Base-by-base conservation (phyloP, 1,140 invertebrate genomes). In the Schmidtea mediterranea region DNA sequence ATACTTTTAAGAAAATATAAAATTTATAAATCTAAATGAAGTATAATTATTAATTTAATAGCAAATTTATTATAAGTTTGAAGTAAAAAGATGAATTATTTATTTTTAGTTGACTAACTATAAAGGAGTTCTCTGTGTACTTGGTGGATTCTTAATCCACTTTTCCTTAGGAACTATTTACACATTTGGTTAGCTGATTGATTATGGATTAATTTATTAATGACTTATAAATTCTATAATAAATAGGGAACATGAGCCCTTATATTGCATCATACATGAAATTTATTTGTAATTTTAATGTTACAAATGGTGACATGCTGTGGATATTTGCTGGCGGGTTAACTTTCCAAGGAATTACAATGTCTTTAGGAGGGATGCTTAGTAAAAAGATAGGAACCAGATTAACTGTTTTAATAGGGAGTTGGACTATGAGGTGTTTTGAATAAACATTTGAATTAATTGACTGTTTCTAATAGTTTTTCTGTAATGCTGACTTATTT, bases 201-300 rank as follows among this genome's bases (percentile, higher is more conserved):
- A n/a, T n/a, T n/a, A n/a, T n/a, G n/a, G n/a, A n/a, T n/a, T n/a
- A n/a, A n/a, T n/a, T n/a, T n/a, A n/a, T n/a, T n/a, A n/a, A n/a
- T n/a, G n/a, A n/a, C n/a, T n/a, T n/a, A n/a, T n/a, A n/a, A n/a
- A n/a, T n/a, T n/a, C n/a, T n/a, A n/a, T n/a, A n/a, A n/a, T n/a
- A n/a, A n/a, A n/a, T 51, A 66, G 64, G 64, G 2, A 68, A 68
- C 49, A 55, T 70, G 52, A 65, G 56, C 38, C 65, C 68, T 6
- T 70, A 70, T 52, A 55, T 70, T 51, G 64, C 59, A 8, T 69
- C 68, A 0, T 70, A 67, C 51, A 53, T 69, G 24, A 56, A 60
- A 26, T 24, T 55, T 54, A n/a, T 55, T 49, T 51, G 53, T 22
- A 47, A 54, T 13, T 43, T 54, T 2, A 38, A 54, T 38, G 51